phyloP scores from a whole-genome alignment of 2,113 vertebrate genomes.

The Ploceus nigricollis region DNA sequence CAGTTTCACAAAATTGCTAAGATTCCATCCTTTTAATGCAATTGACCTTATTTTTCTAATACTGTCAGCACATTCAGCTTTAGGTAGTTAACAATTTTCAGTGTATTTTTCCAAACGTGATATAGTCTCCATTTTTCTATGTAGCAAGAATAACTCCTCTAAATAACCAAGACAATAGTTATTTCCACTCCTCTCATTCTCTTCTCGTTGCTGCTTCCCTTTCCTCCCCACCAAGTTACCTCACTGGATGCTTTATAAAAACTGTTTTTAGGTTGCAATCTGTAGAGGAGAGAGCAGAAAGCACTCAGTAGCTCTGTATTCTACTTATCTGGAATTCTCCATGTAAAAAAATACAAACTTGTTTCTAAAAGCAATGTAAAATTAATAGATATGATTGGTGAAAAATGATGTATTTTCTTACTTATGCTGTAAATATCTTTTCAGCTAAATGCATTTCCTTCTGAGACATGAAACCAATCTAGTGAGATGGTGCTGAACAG shows the following conservation, averaged over 20 bases:
- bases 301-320: not conserved
- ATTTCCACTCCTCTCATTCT: not conserved
- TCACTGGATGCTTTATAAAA: slow-evolving; percentile 5
- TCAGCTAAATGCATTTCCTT: not conserved
- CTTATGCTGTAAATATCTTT: not conserved
- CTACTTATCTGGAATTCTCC: not conserved
- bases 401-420: not conserved
- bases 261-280: not conserved
- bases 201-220: not conserved
- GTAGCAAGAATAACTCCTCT: not conserved
- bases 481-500: not conserved
- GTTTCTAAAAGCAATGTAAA: not conserved
- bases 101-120: not conserved
- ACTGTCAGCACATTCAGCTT: not conserved
- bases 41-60: not conserved
- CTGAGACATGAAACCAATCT: not conserved
- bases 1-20: not conserved
- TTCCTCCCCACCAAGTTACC: not conserved
- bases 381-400: not conserved
- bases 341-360: not conserved
- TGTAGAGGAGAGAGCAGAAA: not conserved
- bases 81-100: not conserved
- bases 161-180: not conserved
- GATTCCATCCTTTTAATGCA: not conserved
- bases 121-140: not conserved